phyloP scores from a whole-genome alignment of 2,113 vertebrate genomes.

The Gallinago undulata region DNA sequence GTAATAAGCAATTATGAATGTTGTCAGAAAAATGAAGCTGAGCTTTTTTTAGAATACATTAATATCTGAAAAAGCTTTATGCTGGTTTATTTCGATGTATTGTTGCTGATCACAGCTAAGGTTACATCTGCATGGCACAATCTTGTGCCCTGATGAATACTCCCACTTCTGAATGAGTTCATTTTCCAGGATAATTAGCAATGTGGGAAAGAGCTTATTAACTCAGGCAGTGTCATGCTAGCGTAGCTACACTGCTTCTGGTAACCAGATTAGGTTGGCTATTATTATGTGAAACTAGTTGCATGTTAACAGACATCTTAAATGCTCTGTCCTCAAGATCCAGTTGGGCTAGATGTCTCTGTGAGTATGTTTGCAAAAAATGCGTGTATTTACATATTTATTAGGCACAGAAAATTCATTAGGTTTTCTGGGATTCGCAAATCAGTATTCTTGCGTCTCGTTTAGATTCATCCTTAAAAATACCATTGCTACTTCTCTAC shows the following conservation, averaged over 20 bases:
- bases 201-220: background rate
- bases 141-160: background rate
- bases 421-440: background rate
- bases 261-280: background rate
- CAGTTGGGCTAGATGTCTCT: background rate
- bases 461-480: background rate
- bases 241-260: background rate
- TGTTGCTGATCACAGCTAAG: background rate
- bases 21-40: background rate
- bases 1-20: background rate
- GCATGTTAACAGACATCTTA: background rate
- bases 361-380: background rate
- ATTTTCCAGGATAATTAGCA: background rate
- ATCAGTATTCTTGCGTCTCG: background rate
- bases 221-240: background rate
- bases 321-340: background rate
- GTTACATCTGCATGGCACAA: fast-evolving
- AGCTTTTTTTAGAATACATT: background rate
- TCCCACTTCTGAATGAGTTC: background rate
- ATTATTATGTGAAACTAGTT: background rate
- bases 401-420: background rate
- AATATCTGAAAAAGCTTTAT: background rate
- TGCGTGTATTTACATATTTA: background rate
- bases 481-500: background rate
- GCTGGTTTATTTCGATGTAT: background rate